Base-by-base conservation (phyloP, 2,888 invertebrate species). In the Euzetes globulus region DNA sequence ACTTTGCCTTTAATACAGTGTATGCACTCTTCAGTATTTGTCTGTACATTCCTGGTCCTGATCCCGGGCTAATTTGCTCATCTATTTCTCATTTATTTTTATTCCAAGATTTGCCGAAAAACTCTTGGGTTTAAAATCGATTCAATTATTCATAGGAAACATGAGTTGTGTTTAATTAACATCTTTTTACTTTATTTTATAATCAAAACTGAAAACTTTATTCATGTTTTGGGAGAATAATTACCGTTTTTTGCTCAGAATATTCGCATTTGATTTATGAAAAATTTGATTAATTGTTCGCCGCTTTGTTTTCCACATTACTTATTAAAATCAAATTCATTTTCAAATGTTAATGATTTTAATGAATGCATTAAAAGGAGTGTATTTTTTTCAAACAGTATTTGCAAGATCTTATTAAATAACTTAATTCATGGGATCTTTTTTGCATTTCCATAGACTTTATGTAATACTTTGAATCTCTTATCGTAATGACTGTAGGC, bases 361-460 rank as follows among this genome's bases (percentile, higher is more conserved):
- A 52, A 52, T 52, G 17, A 55, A 55, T 55, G 55, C 55, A 55
- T 55, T 55, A 55, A 55, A 17, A 55, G 55, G 55, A 55, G 55
- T 55, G 55, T 55, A 55, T 25, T 19, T 25, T 17, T 11, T 9
- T 22, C 6, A 25, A 55, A 55, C 33, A 17, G 5, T 47, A 11
- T 47, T 47, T 13, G 47, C 47, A 47, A 15, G 3, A 15, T 47
- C 3, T 9, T 47, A 15, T 47, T 47, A 5, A 15, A 47, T 47
- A 13, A 47, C 47, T 47, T 47, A 47, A 47, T 47, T 47, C 47
- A 15, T 11, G 17, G n/a, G n/a, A 11, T 47, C 13, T 47, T 47
- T 17, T 47, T 9, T 47, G 17, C 47, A 47, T 47, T 47, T 47
- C 47, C 17, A 47, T 5, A 47, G 15, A 47, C 2, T 47, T n/a